Base-by-base conservation (phyloP, 2,888 invertebrate species). In the Muschampia plurimacula region DNA sequence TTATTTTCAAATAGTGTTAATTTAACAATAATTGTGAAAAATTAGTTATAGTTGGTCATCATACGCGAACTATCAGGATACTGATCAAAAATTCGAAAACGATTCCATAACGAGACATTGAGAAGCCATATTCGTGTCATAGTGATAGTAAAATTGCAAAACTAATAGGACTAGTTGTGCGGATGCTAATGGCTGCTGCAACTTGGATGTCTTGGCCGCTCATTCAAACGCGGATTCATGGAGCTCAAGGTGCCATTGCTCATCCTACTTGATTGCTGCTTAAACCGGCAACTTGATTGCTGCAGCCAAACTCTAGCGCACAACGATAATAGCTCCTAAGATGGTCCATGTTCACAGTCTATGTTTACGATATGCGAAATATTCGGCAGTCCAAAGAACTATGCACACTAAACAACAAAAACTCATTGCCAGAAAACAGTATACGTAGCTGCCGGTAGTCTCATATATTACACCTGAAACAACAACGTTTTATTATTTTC, bases 341-440 rank as follows among this genome's bases (percentile, higher is more conserved):
- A 60, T 15, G 60, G 32, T 13, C 59, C 59, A 36, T n/a, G 0
- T 60, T 60, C 39, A 60, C 39, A 7, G 7, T 9, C 39, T 81
- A 63, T 78, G 81, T 69, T 83, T 85, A 57, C 86, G 82, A 74
- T 87, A 88, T 5, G 90, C 79, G 46, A 89, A 80, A 76, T 85
- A 90, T 83, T 97, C 97, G 64, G 96, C 86, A 49, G 94, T 89
- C 97, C 97, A 97, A 0, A 97, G 95, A 44, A 96, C 90, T 8
- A 96, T 95, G 82, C 97, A 97, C 5, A 96, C 82, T 52, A 96
- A 88, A 87, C 96, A 96, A 75, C 96, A 95, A 46, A 95, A 91
- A 75, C 96, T 96, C 82, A 97, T 94, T 2, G 96, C 94, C 72
- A 96, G 92, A 83, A 97, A 96, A 73, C 96, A 96, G 80, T 96